Evolutionary conservation across 1,140 invertebrate species (phyloP), one percentile per base, ranked within the genome.

Genomic region (Aricia agestis): DNA sequence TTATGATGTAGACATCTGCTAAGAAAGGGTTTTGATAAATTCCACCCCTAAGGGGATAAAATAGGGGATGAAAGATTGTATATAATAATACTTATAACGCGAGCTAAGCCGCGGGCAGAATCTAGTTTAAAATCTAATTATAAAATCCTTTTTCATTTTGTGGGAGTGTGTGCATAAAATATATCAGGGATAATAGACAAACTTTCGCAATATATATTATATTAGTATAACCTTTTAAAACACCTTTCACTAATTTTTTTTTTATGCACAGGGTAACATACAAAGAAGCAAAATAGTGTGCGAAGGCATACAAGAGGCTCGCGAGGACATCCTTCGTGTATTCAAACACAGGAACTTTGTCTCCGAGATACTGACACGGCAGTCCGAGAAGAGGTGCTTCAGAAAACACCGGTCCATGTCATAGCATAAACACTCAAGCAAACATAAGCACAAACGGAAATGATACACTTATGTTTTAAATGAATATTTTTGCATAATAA

Each of bases 201-300:
- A 25, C 25, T 25, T 25, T 25, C 25, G 25, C 25, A 25, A 2
- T 25, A 25, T n/a, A n/a, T n/a, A 25, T 25, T 2, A 25, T 25
- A 25, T 1, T 25, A 25, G 25, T 25, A 25, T 25, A 25, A 3
- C n/a, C n/a, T n/a, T n/a, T n/a, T n/a, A n/a, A n/a, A n/a, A n/a
- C n/a, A n/a, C n/a, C n/a, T 36, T 36, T 36, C 9, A 36, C 36
- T 36, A 36, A 61, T 61, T 25, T 67, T 68, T 52, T 59, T 73
- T 32, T 68, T 74, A 72, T 78, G 79, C 76, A 70, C 89, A 97
- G 96, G 98, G 97, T 52, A 99, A 99, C 90, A 96, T 98, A 83
- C 98, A 99, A 91, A 93, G 98, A 65, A 98, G 97, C 86, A 97
- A 96, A 93, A 95, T 98, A 61, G 96, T 98, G 45, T 96, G 96